These are phyloP conservation scores for Pseudochirops cupreus DNA, from an alignment of 2,797 vertebrate species.

Conservation along the genomic window DNA sequence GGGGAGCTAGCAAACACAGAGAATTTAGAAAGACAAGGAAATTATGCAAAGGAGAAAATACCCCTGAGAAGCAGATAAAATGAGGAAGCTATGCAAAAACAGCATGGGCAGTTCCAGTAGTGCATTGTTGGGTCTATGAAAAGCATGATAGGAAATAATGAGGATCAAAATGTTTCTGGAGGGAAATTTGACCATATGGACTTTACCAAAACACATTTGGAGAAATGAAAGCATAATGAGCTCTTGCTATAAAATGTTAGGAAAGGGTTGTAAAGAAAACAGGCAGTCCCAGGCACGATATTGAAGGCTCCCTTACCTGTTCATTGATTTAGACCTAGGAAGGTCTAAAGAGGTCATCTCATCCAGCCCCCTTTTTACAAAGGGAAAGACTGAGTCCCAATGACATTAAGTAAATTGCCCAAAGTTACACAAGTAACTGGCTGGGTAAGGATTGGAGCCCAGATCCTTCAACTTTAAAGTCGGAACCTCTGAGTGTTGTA, in stretches of 20 bases:
- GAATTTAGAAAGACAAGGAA: slow-evolving; percentile 56
- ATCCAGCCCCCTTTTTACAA: neutral
- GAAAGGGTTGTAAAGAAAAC: neutral
- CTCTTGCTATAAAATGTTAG: neutral
- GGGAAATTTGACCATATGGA: neutral
- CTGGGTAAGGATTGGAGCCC: neutral
- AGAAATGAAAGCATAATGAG: neutral
- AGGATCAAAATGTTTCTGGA: neutral
- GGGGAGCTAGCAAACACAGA: slow-evolving; percentile 39
- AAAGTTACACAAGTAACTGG: neutral
- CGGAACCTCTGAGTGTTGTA: neutral
- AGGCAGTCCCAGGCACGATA: neutral
- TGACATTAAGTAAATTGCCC: neutral
- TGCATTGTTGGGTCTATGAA: slow-evolving; percentile 3
- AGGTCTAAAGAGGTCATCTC: neutral
- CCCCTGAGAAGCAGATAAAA: slow-evolving; percentile 47
- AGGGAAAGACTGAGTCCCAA: neutral
- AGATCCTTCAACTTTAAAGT: neutral
- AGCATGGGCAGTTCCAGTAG: slow-evolving; percentile 33
- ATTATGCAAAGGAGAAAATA: slow-evolving; percentile 39
- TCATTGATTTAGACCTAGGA: neutral
- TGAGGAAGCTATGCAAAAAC: slow-evolving; percentile 49
- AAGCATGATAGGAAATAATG: neutral
- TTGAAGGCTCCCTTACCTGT: neutral
- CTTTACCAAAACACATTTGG: neutral